Base-by-base conservation (phyloP, 2,113 vertebrate species). In the Myotis brandtii region DNA sequence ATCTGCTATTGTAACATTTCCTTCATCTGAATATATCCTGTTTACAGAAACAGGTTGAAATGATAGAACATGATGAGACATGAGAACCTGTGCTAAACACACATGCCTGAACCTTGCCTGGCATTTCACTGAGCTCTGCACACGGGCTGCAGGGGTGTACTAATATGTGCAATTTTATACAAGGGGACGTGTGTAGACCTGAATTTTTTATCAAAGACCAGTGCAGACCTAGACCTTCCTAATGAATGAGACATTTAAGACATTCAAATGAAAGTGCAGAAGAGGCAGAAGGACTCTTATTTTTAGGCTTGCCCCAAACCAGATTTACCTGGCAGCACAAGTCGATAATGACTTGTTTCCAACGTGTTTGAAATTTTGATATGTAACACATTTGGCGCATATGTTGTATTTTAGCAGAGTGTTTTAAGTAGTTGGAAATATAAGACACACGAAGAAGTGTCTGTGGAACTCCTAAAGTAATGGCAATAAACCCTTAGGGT, bases 241-340 rank as follows among this genome's bases (percentile, higher is more conserved):
- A 72, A 46, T 84, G 84, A 89, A 32, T 66, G 32, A 86, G n/a
- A 56, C 8, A 25, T 79, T 86, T 89, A 83, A 91, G 30, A 89
- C 64, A 86, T 37, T 82, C 72, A 92, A 67, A 89, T 43, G 79
- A 56, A 95, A 75, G 32, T 69, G 82, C 3, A 72, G n/a, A 92
- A 92, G 80, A 75, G 48, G 34, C 54, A 89, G 54, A 62, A 79
- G 23, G n/a, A 83, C 12, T 92, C 64, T 86, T 69, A 54, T 32
- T 64, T 89, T 69, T 52, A 96, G 80, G 70, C 70, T 94, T 90
- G 16, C 34, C 64, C 80, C 46, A 92, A 89, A 66, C 7, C 56
- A 89, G 18, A 81, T 64, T 92, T 76, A 94, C 75, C 76, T 92
- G 81, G 73, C 54, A 92, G 64, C 43, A 80, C 21, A 70, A 92